phyloP scores from a whole-genome alignment of 2,797 vertebrate genomes.

The Distichodus sexfasciatus region DNA sequence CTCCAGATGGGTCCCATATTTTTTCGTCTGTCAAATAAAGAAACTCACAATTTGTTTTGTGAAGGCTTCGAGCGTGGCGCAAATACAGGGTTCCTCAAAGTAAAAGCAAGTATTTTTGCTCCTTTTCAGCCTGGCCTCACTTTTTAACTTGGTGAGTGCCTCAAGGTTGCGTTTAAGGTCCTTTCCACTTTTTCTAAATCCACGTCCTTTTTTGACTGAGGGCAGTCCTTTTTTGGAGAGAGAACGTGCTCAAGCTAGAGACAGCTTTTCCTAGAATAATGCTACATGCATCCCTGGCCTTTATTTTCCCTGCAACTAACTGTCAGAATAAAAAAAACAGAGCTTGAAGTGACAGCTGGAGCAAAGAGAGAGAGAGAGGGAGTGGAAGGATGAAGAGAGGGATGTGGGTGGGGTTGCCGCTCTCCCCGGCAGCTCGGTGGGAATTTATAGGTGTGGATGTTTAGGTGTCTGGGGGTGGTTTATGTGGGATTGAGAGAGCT shows the following conservation, averaged over 20 bases:
- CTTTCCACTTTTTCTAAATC: background rate
- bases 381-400: background rate
- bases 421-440: constrained; percentile 9
- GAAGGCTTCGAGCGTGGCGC: no score
- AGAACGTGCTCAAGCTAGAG: background rate
- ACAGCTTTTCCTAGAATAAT: background rate
- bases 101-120: no score
- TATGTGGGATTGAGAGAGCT: constrained; percentile 21
- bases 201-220: background rate
- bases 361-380: background rate
- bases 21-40: no score
- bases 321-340: constrained; percentile 42
- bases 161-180: background rate
- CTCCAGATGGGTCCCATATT: no score
- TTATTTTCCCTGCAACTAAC: constrained; percentile 18
- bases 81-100: no score
- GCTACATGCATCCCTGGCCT: background rate
- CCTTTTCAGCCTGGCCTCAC: no score
- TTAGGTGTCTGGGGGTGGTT: constrained; percentile 29
- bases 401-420: background rate
- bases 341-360: no score
- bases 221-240: background rate
- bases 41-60: no score
- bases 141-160: constrained; percentile 2
- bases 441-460: constrained; percentile 39